Evolutionary conservation across 37 sponge, comb jelly and placozoan genomes (phyloP), one percentile per base, ranked within the genome.

Genomic region (Hexactinellida sp.): DNA sequence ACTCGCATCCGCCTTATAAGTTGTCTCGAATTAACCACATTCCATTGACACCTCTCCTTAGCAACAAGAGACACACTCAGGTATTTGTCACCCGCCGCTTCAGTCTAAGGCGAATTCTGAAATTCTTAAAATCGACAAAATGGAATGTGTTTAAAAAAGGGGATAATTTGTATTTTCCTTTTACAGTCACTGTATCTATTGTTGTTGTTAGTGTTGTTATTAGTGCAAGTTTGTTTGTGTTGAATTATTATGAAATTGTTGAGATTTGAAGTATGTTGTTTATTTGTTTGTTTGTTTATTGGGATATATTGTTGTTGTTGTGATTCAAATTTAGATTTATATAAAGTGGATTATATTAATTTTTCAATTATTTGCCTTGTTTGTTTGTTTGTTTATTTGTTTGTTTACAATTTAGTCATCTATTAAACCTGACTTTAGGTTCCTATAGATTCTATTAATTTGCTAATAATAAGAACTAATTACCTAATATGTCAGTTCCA

Each of bases 1-100:
- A 85, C 30, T 52, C 89, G 24, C 84, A 88, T 37, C 92, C 94
- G 13, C 92, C 92, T 0, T 28, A 76, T 0, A 23, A 0, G 23
- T 51, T 94, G 28, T 85, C 84, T 35, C 36, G 36, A 82, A 38
- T 21, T n/a, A 39, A 38, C 24, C 82, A 32, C 47, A 5, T 82
- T 1, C 39, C 87, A 82, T 87, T 63, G 76, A 63, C 28, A 63
- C 21, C 21, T 63, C 76, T 63, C 76, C 76, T 25, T 63, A 63
- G 76, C 76, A 63, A 63, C 76, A 23, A 1, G 34, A 10, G 76
- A 10, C 13, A 63, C 13, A 63, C 30, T 23, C 76, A 63, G 13
- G 13, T 63, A 63, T 63, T 63, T n/a, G 34, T 25, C 32, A 5
- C 76, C 3, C 76, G 76, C 1, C 3, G 76, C 3, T 25, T 63